Base-by-base conservation (phyloP, 2,113 vertebrate genomes). In the Daphoenositta chrysoptera region DNA sequence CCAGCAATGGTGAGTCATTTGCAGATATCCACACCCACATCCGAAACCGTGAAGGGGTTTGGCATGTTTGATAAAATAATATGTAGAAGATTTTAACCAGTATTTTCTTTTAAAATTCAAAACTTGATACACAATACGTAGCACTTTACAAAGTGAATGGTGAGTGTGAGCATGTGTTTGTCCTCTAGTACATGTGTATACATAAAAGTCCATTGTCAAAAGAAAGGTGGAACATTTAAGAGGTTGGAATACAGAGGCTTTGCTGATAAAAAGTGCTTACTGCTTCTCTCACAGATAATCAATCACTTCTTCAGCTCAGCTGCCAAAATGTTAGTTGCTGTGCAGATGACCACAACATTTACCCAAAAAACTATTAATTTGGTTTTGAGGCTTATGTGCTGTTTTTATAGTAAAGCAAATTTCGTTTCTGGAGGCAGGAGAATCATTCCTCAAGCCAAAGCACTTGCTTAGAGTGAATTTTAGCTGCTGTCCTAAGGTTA, bases 121-220 rank as follows among this genome's bases (percentile, higher is more conserved):
- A 71, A 44, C 33, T 69, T 79, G 18, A 11, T 35, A 9, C 37
- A 16, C 13, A 17, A 5, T 14, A 39, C 0, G 0, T 18, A 86
- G 44, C 19, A 40, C n/a, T 75, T 87, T 20, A 22, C 5, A 27
- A 45, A 91, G 39, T 63, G 39, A 40, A 14, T 12, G 13, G 9
- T 72, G 50, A 61, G 26, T 61, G 40, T 13, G 23, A 64, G 37
- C 8, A 3, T 27, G 7, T 58, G 27, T 56, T 83, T 83, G 15
- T 83, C 39, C 33, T 76, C 27, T 33, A 14, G 12, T 33, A 8
- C 8, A 9, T 53, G 21, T 12, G 4, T 50, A 22, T 48, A n/a
- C 23, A 47, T 21, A 50, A 54, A 69, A 17, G 11, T 57, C 26
- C 1, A 1, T 69, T 53, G 28, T 48, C 14, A 3, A 45, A 83